These are phyloP conservation scores for Vollenhovia emeryi DNA, from an alignment of 1,140 invertebrate species.

Conservation along the genomic window DNA sequence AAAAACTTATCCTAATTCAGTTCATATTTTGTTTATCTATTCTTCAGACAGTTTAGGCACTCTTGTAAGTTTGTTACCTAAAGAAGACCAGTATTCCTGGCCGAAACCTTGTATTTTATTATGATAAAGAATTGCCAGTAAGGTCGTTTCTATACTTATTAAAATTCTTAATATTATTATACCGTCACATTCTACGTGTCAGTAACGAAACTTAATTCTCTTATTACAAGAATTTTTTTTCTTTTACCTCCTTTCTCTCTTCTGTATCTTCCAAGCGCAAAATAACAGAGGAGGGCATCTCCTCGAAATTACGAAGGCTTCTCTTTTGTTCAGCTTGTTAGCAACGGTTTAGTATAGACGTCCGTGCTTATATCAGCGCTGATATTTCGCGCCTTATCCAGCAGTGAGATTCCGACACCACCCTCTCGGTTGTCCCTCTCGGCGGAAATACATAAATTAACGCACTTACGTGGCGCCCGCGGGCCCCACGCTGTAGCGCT, in stretches of 20 bases:
- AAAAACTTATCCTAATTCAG: too few relatives aligned
- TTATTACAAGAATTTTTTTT: neutral
- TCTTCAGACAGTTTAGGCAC: too few relatives aligned
- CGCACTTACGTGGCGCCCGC: slow-evolving; percentile 79
- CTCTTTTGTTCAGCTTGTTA: slow-evolving; percentile 38
- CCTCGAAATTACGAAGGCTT: neutral
- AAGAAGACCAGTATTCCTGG: too few relatives aligned
- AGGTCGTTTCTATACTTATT: too few relatives aligned
- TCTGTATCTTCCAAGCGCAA: neutral
- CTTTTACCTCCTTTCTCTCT: neutral
- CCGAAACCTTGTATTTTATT: too few relatives aligned
- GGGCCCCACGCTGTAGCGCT: slow-evolving; percentile 67
- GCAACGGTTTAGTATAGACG: slow-evolving; percentile 39
- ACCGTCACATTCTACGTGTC: neutral
- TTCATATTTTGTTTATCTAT: too few relatives aligned
- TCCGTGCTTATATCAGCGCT: slow-evolving; percentile 28
- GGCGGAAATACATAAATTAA: slow-evolving; percentile 79
- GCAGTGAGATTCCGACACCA: slow-evolving; percentile 47
- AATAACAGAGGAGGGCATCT: neutral
- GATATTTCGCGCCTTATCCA: slow-evolving; percentile 51
- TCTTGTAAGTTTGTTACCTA: too few relatives aligned
- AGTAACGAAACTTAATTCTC: neutral
- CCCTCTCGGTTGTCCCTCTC: slow-evolving; percentile 48
- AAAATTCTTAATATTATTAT: neutral
- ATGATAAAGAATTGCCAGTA: too few relatives aligned